A percentile compares a stretch with the other conserved stretches of the same genome.
Evolutionary conservation across 2,113 vertebrate genomes (phyloP).

Genomic region (Acanthisitta chloris): DNA sequence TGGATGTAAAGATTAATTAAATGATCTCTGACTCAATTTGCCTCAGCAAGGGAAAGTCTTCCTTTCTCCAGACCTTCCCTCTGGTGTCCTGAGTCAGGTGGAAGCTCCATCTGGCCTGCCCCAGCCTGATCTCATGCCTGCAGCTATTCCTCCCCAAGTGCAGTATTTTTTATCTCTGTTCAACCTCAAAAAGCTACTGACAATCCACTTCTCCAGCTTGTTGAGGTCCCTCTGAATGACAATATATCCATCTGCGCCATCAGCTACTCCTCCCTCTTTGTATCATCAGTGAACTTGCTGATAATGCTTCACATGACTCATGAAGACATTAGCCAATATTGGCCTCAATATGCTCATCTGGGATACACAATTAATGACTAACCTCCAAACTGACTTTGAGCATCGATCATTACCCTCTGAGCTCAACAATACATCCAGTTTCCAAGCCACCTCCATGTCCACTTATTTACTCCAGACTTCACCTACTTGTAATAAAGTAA

Average conservation of each 20-base stretch:
- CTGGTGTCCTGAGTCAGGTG: not conserved
- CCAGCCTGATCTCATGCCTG: not conserved
- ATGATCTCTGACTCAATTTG: not conserved
- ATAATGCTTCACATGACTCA: not conserved
- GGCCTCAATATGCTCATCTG: too few species aligned
- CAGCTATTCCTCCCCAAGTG: not conserved
- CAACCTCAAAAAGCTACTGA: not conserved
- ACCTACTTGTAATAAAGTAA: not conserved
- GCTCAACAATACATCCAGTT: not conserved
- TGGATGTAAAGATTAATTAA: not conserved
- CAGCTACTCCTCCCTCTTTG: not conserved
- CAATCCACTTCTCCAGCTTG: not conserved
- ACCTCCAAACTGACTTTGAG: not conserved
- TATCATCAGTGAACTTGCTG: not conserved
- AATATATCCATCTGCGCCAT: not conserved
- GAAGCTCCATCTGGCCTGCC: not conserved
- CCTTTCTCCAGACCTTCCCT: not conserved
- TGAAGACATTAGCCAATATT: not conserved
- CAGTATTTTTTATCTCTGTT: not conserved
- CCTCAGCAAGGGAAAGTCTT: not conserved
- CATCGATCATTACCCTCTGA: not conserved
- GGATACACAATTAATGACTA: not conserved
- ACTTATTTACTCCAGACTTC: not conserved
- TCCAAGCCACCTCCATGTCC: rapidly evolving
- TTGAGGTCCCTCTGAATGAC: not conserved